Evolutionary conservation across 1,140 invertebrate genomes (phyloP), one percentile per base, ranked within the genome.

Genomic region (Hycleus cichorii): DNA sequence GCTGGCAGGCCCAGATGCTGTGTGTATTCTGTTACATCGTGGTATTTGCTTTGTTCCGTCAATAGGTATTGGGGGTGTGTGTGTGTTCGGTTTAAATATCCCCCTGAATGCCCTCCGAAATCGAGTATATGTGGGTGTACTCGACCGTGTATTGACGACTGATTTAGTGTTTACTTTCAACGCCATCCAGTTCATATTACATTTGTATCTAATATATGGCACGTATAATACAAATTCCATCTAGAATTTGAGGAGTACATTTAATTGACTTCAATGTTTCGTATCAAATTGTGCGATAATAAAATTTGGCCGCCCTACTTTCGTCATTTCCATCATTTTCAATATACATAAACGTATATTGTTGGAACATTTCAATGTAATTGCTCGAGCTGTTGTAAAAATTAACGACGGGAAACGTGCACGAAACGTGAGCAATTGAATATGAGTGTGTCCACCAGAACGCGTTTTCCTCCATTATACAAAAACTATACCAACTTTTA

Each of bases 351-450:
- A 53, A 39, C 50, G 39, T 24, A 46, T 60, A 65, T 18, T 18
- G 18, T 18, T 18, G 18, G 59, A 65, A 42, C 10, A 9, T 5
- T 65, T 57, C 60, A 49, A 12, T 39, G 66, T 70, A 70, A 70
- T 69, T 70, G 66, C 66, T 58, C 50, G 49, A 60, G 67, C 60
- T 59, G 66, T 69, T 59, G 66, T 69, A 69, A 69, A 69, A 68
- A 69, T 68, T 69, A 69, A 69, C 66, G 68, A 69, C 68, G 63
- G 68, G 68, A 69, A 69, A 69, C 66, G 68, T 62, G 66, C 63
- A 62, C 64, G 68, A 64, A 68, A 69, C 68, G 68, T 68, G 68
- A 68, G 64, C 68, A 69, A 69, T 69, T 69, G 68, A 69, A 69
- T 69, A 66, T 68, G 64, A 68, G 64, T 63, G 32, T 32, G 64